phyloP scores from a whole-genome alignment of 2,888 invertebrate species.

The Ochropleura plecta region DNA sequence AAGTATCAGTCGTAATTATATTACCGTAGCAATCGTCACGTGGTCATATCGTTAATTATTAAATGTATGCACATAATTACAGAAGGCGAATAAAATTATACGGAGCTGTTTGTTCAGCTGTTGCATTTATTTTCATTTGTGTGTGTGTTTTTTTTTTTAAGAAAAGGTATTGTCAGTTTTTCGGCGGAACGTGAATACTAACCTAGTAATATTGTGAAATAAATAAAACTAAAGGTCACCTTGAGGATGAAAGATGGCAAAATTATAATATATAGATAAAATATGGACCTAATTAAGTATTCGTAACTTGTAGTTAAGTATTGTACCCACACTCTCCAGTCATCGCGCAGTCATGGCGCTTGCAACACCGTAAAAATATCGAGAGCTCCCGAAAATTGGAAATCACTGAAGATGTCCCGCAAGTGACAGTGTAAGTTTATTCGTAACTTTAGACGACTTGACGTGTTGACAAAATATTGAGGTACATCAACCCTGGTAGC shows the following conservation, averaged over 20 bases:
- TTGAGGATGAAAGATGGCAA: background rate
- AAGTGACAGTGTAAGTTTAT: background rate
- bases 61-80: slow-evolving; percentile 36
- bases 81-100: slow-evolving; percentile 20
- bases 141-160: background rate
- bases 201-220: background rate
- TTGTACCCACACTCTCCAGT: too few relatives aligned
- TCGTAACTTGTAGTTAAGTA: background rate
- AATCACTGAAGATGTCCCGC: too few relatives aligned
- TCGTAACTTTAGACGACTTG: background rate
- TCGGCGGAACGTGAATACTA: background rate
- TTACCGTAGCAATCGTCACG: slow-evolving; percentile 16
- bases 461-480: slow-evolving; percentile 43
- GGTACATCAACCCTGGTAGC: slow-evolving; percentile 43
- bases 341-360: too few relatives aligned
- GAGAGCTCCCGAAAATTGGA: too few relatives aligned
- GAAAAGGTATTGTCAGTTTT: background rate
- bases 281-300: background rate
- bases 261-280: too few relatives aligned
- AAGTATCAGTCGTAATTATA: background rate
- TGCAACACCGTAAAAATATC: too few relatives aligned
- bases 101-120: slow-evolving; percentile 10
- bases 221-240: background rate
- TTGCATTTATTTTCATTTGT: slow-evolving; percentile 2
- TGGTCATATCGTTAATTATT: slow-evolving; percentile 11